phyloP scores from a whole-genome alignment of 1,140 invertebrate genomes.

The Danaus melanippus region DNA sequence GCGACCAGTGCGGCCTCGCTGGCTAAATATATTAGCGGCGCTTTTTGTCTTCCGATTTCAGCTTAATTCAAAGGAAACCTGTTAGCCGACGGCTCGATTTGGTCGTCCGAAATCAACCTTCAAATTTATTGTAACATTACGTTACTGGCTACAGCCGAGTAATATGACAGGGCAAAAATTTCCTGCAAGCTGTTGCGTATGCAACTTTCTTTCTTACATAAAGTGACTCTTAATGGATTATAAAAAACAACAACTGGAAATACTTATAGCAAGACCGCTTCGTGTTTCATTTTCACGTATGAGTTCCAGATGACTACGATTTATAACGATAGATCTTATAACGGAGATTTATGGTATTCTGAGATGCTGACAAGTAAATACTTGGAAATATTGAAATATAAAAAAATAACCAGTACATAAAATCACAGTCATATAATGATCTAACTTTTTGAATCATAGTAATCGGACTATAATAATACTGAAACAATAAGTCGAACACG shows the following conservation, averaged over 20 bases:
- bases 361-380: too few relatives aligned
- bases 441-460: too few relatives aligned
- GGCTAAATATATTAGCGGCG: constrained; percentile 21
- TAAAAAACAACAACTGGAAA: constrained; percentile 13
- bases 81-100: constrained; percentile 4
- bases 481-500: constrained; percentile 2
- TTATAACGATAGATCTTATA: too few relatives aligned
- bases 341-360: too few relatives aligned
- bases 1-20: constrained; percentile 19
- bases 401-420: too few relatives aligned
- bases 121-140: too few relatives aligned
- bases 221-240: constrained; percentile 21
- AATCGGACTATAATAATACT: too few relatives aligned
- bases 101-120: constrained; percentile 2
- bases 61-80: constrained; percentile 12
- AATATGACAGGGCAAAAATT: too few relatives aligned
- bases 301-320: too few relatives aligned
- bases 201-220: constrained; percentile 27
- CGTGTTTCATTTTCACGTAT: constrained; percentile 4
- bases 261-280: constrained; percentile 11
- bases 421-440: too few relatives aligned
- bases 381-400: too few relatives aligned
- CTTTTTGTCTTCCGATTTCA: constrained; percentile 14
- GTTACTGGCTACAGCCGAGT: too few relatives aligned
- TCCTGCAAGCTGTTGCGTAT: not conserved